Evolutionary conservation across 1,140 invertebrate genomes (phyloP), one percentile per base, ranked within the genome.

Genomic region (Drosophila mayri): DNA sequence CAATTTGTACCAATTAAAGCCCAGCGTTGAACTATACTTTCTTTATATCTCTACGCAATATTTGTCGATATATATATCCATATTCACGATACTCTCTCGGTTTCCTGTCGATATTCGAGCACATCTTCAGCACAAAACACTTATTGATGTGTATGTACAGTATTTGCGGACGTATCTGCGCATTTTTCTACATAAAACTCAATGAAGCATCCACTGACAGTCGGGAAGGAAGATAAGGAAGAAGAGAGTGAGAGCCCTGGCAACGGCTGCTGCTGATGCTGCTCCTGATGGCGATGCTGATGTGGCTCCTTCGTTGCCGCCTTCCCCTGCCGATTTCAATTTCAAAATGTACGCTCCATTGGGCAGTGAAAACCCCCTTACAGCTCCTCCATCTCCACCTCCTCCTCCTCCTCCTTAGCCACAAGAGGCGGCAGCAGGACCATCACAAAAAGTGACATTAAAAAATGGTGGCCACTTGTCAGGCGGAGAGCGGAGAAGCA

Each of bases 291-390:
- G 20, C 46, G 30, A n/a, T 64, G 32, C 43, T n/a, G 41, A 32
- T n/a, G 58, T 20, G 18, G 35, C 43, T 28, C 30, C 25, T 22
- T 32, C 18, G 59, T 28, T 66, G 50, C 38, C 61, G 62, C 66
- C 54, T 55, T 57, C 59, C 62, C 67, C 82, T 83, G 72, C 79
- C 81, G 84, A 87, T 87, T 87, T 88, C 83, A 87, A 87, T 87
- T 87, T 87, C 76, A 88, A 83, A 87, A 87, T 87, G 78, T 88
- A 88, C 83, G 83, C 83, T 87, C 85, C 84, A 88, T 83, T 88
- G 83, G 80, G 62, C 83, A 83, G 81, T 68, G 57, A 80, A 84
- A 68, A 72, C 63, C 43, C 41, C 41, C 20, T 57, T 37, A 12
- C 25, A 30, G 5, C 49, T 41, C n/a, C n/a, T n/a, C n/a, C n/a